A percentile compares a stretch with the other conserved stretches of the same genome.
Evolutionary conservation across 1,140 invertebrate species (phyloP).

Genomic region (Scaptodrosophila lebanonensis): DNA sequence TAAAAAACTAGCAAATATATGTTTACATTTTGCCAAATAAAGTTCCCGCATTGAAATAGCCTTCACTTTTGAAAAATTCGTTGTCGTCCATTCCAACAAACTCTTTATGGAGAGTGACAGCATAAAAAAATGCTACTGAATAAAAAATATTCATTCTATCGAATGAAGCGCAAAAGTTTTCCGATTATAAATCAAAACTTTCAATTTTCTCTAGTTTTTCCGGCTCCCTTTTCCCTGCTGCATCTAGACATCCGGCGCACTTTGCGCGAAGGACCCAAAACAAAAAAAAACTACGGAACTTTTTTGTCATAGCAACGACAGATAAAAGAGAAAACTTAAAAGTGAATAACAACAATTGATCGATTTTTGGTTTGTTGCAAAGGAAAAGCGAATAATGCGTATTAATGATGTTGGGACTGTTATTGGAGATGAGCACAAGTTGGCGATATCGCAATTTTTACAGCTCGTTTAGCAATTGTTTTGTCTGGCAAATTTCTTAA

Average conservation of each 20-base stretch:
- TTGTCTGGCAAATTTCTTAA: too few species aligned
- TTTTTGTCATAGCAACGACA: conserved; percentile 18
- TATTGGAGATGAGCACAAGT: too few species aligned
- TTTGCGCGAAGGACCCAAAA: conserved; percentile 45
- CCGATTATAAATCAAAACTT: conserved; percentile 67
- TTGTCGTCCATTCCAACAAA: too few species aligned
- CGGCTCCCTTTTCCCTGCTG: conserved; percentile 23
- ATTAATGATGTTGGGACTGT: conserved; percentile 41
- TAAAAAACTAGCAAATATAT: too few species aligned
- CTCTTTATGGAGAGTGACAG: conserved; percentile 5
- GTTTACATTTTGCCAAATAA: too few species aligned
- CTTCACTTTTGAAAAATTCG: too few species aligned
- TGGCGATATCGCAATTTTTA: too few species aligned
- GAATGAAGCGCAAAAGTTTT: conserved; percentile 56
- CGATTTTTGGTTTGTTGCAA: conserved; percentile 39
- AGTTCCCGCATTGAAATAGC: too few species aligned
- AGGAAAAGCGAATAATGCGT: conserved; percentile 40
- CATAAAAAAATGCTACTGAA: conserved; percentile 6
- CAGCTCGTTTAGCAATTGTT: too few species aligned
- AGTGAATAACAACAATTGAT: conserved; percentile 61
- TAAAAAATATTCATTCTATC: conserved; percentile 26
- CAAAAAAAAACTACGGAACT: conserved; percentile 17
- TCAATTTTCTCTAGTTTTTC: conserved; percentile 49
- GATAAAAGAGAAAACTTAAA: conserved; percentile 42
- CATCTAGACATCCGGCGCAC: conserved; percentile 41